These are phyloP conservation scores for Actinemys pallida DNA, from an alignment of 2,113 vertebrate genomes.

Conservation along the genomic window DNA sequence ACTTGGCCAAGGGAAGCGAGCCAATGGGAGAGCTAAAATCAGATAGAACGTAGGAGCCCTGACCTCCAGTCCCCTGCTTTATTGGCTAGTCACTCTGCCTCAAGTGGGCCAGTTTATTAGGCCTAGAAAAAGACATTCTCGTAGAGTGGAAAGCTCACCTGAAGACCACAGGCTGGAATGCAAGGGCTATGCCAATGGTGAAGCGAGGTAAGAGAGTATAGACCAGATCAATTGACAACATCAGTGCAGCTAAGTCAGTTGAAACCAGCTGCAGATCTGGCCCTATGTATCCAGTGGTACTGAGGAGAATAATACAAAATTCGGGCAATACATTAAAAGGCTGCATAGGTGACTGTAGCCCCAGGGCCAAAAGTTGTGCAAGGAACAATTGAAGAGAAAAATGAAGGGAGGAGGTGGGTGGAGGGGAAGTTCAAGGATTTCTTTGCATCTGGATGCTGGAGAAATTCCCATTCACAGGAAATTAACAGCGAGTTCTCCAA, in stretches of 20 bases:
- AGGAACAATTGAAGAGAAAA: neutral
- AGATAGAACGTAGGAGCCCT: neutral
- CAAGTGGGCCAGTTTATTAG: neutral
- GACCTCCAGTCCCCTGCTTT: neutral
- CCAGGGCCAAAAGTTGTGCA: neutral
- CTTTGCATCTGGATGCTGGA: neutral
- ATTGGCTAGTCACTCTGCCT: neutral
- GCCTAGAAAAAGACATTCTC: neutral
- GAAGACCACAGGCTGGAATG: neutral
- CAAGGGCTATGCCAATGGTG: neutral
- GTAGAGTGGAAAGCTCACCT: neutral
- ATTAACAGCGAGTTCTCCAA: neutral
- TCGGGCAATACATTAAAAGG: neutral
- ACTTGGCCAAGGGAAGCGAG: rapidly evolving
- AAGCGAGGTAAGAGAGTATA: neutral
- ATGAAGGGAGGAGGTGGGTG: neutral
- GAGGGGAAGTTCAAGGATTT: rapidly evolving
- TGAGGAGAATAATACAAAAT: neutral
- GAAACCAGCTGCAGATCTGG: neutral
- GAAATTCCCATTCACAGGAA: neutral
- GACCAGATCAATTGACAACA: neutral
- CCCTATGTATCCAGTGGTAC: neutral
- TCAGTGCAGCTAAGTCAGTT: neutral
- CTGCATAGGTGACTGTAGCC: rapidly evolving
- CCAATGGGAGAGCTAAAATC: neutral